These are phyloP conservation scores for Biston stratarius DNA, from an alignment of 2,888 invertebrate genomes.

Conservation along the genomic window DNA sequence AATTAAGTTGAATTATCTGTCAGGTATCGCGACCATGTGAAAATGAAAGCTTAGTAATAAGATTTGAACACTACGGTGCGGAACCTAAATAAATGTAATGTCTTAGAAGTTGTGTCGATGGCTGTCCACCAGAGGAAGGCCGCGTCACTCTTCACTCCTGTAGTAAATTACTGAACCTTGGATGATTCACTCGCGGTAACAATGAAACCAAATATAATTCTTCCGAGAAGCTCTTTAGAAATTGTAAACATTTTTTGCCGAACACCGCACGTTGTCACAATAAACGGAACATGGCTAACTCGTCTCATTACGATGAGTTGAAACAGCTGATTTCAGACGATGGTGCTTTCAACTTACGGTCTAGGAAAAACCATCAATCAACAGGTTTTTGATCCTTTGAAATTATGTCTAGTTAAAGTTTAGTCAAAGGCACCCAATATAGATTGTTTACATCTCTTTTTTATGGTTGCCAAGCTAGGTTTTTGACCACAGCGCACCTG, in stretches of 20 bases:
- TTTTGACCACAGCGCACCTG: too few relatives aligned
- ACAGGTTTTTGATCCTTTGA: not conserved
- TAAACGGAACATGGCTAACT: conserved; percentile 21
- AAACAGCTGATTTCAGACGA: conserved; percentile 14
- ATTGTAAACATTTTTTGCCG: conserved; percentile 42
- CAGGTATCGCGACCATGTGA: too few relatives aligned
- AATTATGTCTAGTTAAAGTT: not conserved
- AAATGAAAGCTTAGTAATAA: too few relatives aligned
- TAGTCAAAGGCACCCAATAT: too few relatives aligned
- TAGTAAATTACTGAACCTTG: conserved; percentile 34
- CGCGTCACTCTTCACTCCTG: conserved; percentile 23
- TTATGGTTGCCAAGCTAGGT: too few relatives aligned
- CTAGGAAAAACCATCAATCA: conserved; percentile 3
- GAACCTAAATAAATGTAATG: too few relatives aligned
- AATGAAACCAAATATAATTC: conserved; percentile 42
- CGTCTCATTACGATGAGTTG: conserved; percentile 3
- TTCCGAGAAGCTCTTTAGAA: conserved; percentile 44
- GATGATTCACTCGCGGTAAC: conserved; percentile 43
- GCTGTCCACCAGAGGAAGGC: conserved; percentile 33
- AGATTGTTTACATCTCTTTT: too few relatives aligned
- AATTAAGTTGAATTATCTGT: too few relatives aligned
- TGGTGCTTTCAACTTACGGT: conserved; percentile 2
- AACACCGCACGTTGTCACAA: conserved; percentile 42
- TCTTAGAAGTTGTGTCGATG: conserved; percentile 8
- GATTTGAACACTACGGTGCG: too few relatives aligned